Evolutionary conservation across 92 coral and sea anemone genomes (phyloP), one percentile per base, ranked within the genome.

Genomic region (Palythoa caribaeorum): DNA sequence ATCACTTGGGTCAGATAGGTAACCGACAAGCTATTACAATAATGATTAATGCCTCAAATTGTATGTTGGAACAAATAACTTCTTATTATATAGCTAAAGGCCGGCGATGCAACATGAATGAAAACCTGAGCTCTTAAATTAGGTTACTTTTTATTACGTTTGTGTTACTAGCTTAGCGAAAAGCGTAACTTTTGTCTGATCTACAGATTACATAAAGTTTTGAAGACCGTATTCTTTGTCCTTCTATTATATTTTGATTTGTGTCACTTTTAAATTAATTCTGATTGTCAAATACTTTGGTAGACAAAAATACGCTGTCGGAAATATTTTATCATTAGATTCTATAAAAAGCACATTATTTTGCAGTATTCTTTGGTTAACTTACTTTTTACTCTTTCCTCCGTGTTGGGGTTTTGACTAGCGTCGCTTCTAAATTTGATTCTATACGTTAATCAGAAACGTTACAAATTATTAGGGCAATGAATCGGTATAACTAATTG

Each of bases 21-120:
- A 59, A 35, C 86, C 86, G 76, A 51, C 62, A n/a, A 12, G 60
- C 35, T 11, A 81, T 81, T 81, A 44, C 60, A 44, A 6, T 47
- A 44, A 4, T 66, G 86, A 48, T 81, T 81, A 66, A 81, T 11
- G 21, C 59, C 59, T 35, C 28, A 13, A 19, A 66, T 68, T 81
- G 28, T 28, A 28, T 50, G 55, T 48, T 76, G 86, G 62, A 12
- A 52, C n/a, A 65, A 19, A 15, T 40, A 47, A 11, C 6, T 81
- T 81, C 59, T 70, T 66, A 35, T 40, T 15, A 66, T 38, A 44
- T 9, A 3, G 13, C 48, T 70, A 9, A 9, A 14, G 66, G 86
- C 44, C 76, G 9, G 75, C 48, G 86, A 68, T 62, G 86, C 65
- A 17, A 70, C 1, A 16, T 70, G 6, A 36, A 2, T 36, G 9